Conservation (phyloP, 2,113 vertebrate genomes). For the Menura novaehollandiae region DNA sequence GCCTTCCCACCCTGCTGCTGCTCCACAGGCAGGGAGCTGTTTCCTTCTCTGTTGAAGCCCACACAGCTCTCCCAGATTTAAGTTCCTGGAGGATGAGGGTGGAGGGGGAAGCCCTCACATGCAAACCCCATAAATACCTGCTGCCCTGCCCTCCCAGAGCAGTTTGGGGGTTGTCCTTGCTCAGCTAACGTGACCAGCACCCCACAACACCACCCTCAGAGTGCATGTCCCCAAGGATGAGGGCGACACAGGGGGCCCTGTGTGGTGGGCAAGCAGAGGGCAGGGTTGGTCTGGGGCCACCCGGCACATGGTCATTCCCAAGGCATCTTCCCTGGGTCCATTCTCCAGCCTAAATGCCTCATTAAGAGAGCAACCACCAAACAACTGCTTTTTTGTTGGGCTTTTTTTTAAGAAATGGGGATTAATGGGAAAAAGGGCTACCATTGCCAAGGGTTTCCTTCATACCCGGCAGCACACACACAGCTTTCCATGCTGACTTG, state of each 20-base stretch:
- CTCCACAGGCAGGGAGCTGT: background rate
- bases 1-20: background rate
- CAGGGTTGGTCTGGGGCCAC: background rate
- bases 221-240: accelerated
- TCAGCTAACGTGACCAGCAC: accelerated
- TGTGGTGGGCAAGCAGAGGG: background rate
- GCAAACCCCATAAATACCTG: background rate
- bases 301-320: background rate
- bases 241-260: background rate
- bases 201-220: accelerated
- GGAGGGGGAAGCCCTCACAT: background rate
- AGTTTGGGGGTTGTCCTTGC: background rate
- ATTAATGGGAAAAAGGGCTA: background rate
- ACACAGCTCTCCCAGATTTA: background rate
- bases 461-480: background rate
- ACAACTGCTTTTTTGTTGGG: background rate
- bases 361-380: background rate
- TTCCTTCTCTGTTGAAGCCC: background rate
- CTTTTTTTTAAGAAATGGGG: background rate
- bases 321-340: background rate
- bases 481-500: background rate
- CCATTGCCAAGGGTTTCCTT: background rate
- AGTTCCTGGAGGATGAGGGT: background rate
- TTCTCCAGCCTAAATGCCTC: background rate
- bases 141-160: background rate